Evolutionary conservation across 2,888 invertebrate species (phyloP).

Genomic region (Linnaemya tessellans): DNA sequence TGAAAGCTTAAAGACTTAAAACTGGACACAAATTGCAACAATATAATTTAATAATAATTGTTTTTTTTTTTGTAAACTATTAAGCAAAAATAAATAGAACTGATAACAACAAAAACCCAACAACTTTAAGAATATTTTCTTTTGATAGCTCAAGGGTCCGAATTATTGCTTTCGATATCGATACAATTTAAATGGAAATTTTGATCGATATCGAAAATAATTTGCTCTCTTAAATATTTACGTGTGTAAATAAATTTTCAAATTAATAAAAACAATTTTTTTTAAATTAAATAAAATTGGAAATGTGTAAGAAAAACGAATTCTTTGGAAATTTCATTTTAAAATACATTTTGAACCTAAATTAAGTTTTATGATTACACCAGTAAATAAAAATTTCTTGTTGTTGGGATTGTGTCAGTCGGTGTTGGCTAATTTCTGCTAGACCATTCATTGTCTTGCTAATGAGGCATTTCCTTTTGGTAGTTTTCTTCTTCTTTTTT

Average conservation of each 20-base stretch:
- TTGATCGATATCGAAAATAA: no score
- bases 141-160: no score
- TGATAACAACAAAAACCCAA: no score
- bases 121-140: no score
- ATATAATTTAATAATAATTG: slow-evolving; percentile 52
- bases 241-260: neutral
- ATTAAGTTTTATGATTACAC: neutral
- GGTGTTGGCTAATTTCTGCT: slow-evolving; percentile 8
- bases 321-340: slow-evolving; percentile 12
- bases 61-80: neutral
- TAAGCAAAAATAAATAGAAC: no score
- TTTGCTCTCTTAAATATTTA: no score
- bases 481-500: slow-evolving; percentile 6
- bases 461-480: slow-evolving; percentile 72
- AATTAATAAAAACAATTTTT: no score
- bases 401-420: neutral
- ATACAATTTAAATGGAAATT: no score
- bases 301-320: no score
- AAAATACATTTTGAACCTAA: neutral
- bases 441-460: slow-evolving; percentile 70
- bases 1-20: slow-evolving; percentile 10
- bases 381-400: slow-evolving; percentile 17
- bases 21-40: slow-evolving; percentile 36
- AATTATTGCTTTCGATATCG: no score
- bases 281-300: no score